Base-by-base conservation (phyloP, 2,113 vertebrate species). In the Ctenodactylus gundi region DNA sequence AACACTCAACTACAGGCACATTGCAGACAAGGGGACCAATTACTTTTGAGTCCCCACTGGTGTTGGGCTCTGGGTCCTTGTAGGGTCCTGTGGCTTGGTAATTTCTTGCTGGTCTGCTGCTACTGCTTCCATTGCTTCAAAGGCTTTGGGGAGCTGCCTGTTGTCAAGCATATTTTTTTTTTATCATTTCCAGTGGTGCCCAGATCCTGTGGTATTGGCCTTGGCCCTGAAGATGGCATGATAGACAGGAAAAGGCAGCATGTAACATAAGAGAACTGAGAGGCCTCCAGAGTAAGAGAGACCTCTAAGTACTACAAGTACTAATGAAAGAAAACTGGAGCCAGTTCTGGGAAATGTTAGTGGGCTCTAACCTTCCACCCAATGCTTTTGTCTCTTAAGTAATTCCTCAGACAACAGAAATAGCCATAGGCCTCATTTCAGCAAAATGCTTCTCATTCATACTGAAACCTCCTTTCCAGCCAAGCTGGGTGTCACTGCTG, bases 121-220 rank as follows among this genome's bases (percentile, higher is more conserved):
- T 60, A 53, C 29, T 57, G 49, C 55, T 86, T 9, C 39, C 67
- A 62, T 36, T 77, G 67, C 25, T 51, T 29, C n/a, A 67, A 31
- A 51, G 68, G 67, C 72, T 92, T 72, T 81, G 39, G 27, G 77
- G 72, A 65, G 36, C 57, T 83, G 51, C 87, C 81, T 90, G 39
- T 84, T 83, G 18, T 80, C 53, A 49, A 72, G n/a, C 57, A 46
- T 95, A 96, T 95, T 94, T 95, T 96, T 96, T 95, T 94, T 95
- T 96, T 96, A 91, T 88, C 78, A 70, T n/a, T 80, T 83, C 57
- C 53, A 67, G 27, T 68, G 41, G n/a, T 80, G 86, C 91, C 95
- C 86, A 93, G 93, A 88, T 95, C 62, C 91, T 81, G 93, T 51
- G 96, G 95, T 95, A 86, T 65, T 80, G 86, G 72, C 85, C 49